Evolutionary conservation across 1,140 invertebrate species (phyloP).

Genomic region (Metopolophium dirhodum): DNA sequence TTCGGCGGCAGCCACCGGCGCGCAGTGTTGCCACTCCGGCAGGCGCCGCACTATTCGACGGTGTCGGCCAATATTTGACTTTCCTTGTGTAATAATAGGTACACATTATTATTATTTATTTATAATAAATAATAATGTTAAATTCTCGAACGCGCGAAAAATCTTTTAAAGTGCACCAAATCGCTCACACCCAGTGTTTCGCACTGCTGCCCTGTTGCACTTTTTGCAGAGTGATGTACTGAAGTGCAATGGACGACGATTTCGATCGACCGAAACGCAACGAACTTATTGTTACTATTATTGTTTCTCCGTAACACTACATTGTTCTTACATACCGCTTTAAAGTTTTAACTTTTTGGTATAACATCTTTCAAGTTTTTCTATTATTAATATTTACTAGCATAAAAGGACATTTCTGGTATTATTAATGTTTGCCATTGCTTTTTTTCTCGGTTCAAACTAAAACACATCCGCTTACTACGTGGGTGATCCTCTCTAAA

Average conservation of each 20-base stretch:
- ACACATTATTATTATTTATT: too few relatives aligned
- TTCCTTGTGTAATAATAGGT: background rate
- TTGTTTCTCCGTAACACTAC: background rate
- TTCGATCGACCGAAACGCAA: background rate
- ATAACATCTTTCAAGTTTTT: background rate
- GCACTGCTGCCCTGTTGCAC: background rate
- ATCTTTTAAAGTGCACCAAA: background rate
- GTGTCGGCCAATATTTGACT: background rate
- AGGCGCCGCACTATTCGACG: background rate
- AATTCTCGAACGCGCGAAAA: background rate
- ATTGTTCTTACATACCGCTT: background rate
- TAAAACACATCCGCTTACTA: background rate
- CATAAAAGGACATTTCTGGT: background rate
- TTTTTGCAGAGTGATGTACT: background rate
- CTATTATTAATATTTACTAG: background rate
- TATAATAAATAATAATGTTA: background rate
- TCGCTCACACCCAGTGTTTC: background rate
- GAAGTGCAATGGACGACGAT: background rate
- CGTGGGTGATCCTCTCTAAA: background rate
- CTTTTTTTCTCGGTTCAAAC: background rate
- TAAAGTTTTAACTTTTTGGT: background rate
- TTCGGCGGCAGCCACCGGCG: background rate
- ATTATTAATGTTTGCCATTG: background rate
- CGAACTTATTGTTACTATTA: background rate
- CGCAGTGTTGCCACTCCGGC: conserved; percentile 30